phyloP scores from a whole-genome alignment of 92 coral and sea anemone genomes.

The Porites rus region DNA sequence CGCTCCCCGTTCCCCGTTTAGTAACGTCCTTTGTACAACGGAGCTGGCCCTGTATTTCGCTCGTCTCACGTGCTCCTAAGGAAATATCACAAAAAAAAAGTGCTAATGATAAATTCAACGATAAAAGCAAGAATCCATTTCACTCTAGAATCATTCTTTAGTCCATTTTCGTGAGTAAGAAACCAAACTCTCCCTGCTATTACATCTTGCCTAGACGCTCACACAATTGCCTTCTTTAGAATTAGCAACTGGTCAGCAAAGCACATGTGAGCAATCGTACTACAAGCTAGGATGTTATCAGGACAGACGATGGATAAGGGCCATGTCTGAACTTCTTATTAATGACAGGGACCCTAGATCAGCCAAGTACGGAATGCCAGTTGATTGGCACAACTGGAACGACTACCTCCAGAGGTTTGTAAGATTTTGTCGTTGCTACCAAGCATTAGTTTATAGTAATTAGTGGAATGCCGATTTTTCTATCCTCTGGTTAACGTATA shows the following conservation, averaged over 20 bases:
- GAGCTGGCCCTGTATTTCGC: too few species aligned
- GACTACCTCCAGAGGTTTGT: constrained; percentile 75
- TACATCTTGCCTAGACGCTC: too few species aligned
- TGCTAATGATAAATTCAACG: too few species aligned
- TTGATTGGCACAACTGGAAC: constrained; percentile 70
- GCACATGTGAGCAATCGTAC: constrained; percentile 48
- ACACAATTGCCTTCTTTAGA: neutral
- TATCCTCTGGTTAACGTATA: too few species aligned
- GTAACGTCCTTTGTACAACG: too few species aligned
- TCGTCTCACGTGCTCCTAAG: too few species aligned
- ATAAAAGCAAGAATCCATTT: too few species aligned
- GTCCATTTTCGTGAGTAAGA: too few species aligned
- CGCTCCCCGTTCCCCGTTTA: too few species aligned
- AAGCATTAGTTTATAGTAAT: neutral
- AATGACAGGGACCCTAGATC: constrained; percentile 68
- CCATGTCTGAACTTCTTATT: constrained; percentile 63
- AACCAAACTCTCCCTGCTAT: neutral
- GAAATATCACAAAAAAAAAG: too few species aligned
- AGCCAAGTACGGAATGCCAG: constrained; percentile 1
- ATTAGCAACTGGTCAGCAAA: constrained; percentile 20
- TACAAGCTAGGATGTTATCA: constrained; percentile 80
- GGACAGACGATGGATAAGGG: constrained; percentile 46
- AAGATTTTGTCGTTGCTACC: neutral
- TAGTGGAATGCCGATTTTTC: too few species aligned
- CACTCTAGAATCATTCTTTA: too few species aligned